Conservation (phyloP, 1,140 invertebrate species). For the Ridgeia piscesae region DNA sequence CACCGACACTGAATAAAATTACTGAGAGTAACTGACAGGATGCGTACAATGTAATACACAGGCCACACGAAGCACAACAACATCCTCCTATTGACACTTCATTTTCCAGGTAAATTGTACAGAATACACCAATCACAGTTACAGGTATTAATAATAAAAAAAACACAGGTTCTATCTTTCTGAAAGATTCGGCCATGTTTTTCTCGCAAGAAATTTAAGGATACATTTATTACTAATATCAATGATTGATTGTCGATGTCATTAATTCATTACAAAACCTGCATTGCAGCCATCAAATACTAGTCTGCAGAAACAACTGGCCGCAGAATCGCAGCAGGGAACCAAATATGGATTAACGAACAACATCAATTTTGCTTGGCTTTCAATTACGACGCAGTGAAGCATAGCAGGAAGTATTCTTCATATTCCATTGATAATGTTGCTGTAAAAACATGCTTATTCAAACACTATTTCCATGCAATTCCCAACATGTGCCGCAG, state of each 20-base stretch:
- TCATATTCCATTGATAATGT: no score
- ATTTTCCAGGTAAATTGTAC: background rate
- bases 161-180: no score
- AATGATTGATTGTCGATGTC: background rate
- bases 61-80: no score
- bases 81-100: background rate
- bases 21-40: background rate
- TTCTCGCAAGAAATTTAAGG: no score
- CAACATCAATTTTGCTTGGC: background rate
- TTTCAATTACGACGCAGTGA: background rate
- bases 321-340: background rate
- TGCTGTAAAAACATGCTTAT: background rate
- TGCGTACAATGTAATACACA: no score
- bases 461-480: background rate
- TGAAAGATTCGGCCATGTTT: no score
- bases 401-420: background rate
- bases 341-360: background rate
- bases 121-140: background rate
- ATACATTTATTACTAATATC: background rate
- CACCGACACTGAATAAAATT: no score
- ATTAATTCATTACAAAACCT: background rate
- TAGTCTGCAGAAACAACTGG: background rate
- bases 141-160: background rate
- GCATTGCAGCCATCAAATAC: background rate
- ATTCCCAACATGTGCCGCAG: background rate